Evolutionary conservation across 2,888 invertebrate species (phyloP).

Genomic region (Mythimna loreyi): DNA sequence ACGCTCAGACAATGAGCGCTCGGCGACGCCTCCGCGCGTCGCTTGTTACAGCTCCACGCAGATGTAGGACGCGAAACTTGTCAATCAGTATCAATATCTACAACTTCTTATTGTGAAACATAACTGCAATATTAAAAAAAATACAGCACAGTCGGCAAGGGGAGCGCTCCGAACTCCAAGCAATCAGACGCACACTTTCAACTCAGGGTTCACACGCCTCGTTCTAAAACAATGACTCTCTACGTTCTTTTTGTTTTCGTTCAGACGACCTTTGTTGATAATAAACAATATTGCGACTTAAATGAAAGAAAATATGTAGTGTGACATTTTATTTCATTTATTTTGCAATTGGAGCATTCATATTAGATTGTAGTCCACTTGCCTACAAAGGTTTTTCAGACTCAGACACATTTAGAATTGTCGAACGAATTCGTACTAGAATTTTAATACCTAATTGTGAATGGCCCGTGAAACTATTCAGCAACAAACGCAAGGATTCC

Average conservation of each 20-base stretch:
- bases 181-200: constrained; percentile 87
- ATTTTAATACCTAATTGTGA: constrained; percentile 70
- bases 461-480: constrained; percentile 76
- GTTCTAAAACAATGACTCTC: constrained; percentile 88
- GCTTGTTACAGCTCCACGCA: constrained; percentile 62
- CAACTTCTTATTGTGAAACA: constrained; percentile 68
- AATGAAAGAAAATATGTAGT: constrained; percentile 88
- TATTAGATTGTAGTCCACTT: constrained; percentile 68
- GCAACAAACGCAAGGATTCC: constrained; percentile 77
- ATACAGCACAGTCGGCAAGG: constrained; percentile 60
- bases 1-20: constrained; percentile 69
- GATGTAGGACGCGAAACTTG: constrained; percentile 62
- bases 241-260: constrained; percentile 90
- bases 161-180: constrained; percentile 61
- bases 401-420: constrained; percentile 25
- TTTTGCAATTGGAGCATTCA: constrained; percentile 83
- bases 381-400: constrained; percentile 62
- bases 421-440: constrained; percentile 57
- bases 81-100: constrained; percentile 71
- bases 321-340: constrained; percentile 86
- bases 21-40: constrained; percentile 67
- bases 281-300: constrained; percentile 88
- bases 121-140: constrained; percentile 67
- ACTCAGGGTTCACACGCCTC: constrained; percentile 87
- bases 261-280: constrained; percentile 90